phyloP scores from a whole-genome alignment of 2,113 vertebrate genomes.

The Chaenogobius annularis region DNA sequence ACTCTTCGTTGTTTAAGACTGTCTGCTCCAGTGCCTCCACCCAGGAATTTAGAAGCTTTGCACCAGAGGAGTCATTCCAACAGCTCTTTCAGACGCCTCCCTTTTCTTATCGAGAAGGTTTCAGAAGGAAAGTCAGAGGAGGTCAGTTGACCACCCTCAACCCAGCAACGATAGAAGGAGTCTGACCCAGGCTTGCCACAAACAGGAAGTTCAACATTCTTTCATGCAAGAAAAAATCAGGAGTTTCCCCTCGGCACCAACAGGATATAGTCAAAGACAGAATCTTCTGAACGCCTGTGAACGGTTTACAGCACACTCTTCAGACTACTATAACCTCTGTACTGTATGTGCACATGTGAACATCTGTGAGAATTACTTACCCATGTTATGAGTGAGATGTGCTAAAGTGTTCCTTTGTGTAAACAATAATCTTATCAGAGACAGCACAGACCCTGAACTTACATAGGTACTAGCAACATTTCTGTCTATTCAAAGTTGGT shows the following conservation, averaged over 20 bases:
- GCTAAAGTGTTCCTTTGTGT: conserved; percentile 43
- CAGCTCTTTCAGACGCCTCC: conserved; percentile 34
- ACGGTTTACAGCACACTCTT: conserved; percentile 34
- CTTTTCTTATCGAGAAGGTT: conserved; percentile 52
- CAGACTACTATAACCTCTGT: conserved; percentile 32
- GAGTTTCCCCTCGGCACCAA: conserved; percentile 37
- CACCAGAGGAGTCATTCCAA: conserved; percentile 46
- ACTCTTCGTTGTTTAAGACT: conserved; percentile 25
- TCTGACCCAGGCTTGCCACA: conserved; percentile 21
- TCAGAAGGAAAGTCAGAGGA: conserved; percentile 33
- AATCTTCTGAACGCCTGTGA: conserved; percentile 33
- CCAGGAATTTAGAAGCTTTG: conserved; percentile 57
- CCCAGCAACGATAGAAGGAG: conserved; percentile 21
- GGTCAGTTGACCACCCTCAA: conserved; percentile 38
- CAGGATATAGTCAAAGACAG: conserved; percentile 44
- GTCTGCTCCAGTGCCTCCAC: conserved; percentile 45
- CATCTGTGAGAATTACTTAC: conserved; percentile 48
- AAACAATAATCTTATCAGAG: conserved; percentile 28
- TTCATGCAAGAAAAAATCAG: conserved; percentile 29
- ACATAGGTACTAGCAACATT: conserved; percentile 46
- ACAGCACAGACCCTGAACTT: conserved; percentile 35
- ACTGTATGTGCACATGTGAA: conserved; percentile 51
- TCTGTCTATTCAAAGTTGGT: conserved; percentile 44
- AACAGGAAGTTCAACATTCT: conserved; percentile 48
- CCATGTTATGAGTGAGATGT: conserved; percentile 48